Evolutionary conservation across 2,797 vertebrate species (phyloP).

Genomic region (Onychomys arenicola): DNA sequence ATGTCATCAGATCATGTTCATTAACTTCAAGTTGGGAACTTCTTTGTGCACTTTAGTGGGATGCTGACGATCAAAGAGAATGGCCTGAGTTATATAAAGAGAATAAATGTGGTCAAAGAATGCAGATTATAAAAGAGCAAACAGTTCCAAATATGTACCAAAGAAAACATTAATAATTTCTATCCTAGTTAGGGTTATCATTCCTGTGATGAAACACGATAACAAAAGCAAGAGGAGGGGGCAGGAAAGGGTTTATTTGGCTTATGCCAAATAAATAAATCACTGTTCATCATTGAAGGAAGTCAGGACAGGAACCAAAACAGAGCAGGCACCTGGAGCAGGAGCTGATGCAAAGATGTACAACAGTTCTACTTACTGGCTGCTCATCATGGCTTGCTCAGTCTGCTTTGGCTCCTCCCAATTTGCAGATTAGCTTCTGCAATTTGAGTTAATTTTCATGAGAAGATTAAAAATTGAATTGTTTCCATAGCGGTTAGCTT

Average conservation of each 20-base stretch:
- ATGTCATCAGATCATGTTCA: background rate
- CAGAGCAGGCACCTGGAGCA: background rate
- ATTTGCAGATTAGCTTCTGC: background rate
- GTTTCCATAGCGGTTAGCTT: background rate
- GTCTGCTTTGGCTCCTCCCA: background rate
- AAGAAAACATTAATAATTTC: background rate
- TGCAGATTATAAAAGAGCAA: background rate
- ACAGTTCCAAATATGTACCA: background rate
- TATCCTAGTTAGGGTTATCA: background rate
- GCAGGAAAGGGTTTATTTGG: background rate
- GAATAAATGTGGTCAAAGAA: background rate
- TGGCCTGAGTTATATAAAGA: background rate
- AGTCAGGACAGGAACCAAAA: background rate
- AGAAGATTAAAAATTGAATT: slow-evolving; percentile 40
- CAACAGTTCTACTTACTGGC: background rate
- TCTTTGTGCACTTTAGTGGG: background rate
- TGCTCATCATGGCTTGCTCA: background rate
- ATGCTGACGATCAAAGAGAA: background rate
- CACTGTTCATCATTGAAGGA: background rate
- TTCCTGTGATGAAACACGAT: background rate
- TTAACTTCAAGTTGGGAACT: background rate
- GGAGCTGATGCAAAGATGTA: background rate
- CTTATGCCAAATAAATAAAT: background rate
- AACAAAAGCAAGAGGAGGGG: background rate
- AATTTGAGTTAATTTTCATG: slow-evolving; percentile 18